Conservation (phyloP, 2,888 invertebrate species). For the Latheticus oryzae region DNA sequence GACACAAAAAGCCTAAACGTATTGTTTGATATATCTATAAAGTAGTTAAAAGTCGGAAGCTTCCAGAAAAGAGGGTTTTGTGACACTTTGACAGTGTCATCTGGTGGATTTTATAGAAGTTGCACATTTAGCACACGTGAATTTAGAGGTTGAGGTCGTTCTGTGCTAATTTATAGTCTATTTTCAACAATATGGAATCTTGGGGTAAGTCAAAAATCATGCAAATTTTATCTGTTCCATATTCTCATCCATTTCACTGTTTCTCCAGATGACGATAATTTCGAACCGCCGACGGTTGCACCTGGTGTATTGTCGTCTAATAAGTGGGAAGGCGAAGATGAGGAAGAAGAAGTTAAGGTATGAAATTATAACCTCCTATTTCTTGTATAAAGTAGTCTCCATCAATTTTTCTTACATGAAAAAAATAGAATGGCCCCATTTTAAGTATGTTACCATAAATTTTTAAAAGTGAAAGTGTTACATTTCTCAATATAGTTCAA, state of each 20-base stretch:
- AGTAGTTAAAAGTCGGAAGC: conserved; percentile 24
- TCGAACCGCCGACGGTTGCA: conserved; percentile 75
- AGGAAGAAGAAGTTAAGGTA: conserved; percentile 88
- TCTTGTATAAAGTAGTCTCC: neutral
- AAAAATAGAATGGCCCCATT: no score
- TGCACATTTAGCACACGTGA: conserved; percentile 58
- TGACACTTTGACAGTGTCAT: conserved; percentile 49
- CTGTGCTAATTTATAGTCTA: conserved; percentile 44
- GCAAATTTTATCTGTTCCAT: neutral
- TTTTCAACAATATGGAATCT: conserved; percentile 61
- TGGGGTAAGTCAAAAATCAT: conserved; percentile 60
- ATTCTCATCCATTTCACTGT: neutral
- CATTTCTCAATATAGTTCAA: no score
- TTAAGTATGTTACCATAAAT: no score
- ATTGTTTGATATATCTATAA: conserved; percentile 52
- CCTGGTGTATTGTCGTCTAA: conserved; percentile 70
- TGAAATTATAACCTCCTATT: neutral
- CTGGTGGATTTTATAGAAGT: conserved; percentile 47
- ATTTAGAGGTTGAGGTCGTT: conserved; percentile 54
- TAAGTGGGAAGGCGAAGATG: conserved; percentile 92
- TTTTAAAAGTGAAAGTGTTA: no score
- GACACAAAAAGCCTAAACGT: conserved; percentile 51
- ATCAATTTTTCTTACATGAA: conserved; percentile 30
- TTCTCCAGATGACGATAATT: conserved; percentile 77
- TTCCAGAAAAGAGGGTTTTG: conserved; percentile 31